Evolutionary conservation across 2,888 invertebrate species (phyloP).

Genomic region (Dicyrtomina minuta): DNA sequence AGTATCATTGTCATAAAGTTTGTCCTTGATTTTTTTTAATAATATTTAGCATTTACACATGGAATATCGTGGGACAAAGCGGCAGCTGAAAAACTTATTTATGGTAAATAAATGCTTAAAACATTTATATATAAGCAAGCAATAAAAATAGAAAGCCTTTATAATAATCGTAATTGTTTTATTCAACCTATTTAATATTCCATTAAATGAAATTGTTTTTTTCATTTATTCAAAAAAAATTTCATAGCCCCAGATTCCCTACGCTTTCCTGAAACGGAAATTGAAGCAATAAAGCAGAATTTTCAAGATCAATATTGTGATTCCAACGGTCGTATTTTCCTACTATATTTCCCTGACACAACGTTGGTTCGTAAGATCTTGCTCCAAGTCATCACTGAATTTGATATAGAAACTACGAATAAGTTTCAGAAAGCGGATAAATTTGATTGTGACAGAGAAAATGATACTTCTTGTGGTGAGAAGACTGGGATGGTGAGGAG

Average conservation of each 20-base stretch:
- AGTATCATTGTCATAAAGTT: background rate
- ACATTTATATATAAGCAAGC: background rate
- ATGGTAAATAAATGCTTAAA: too few species aligned
- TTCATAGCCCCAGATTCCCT: background rate
- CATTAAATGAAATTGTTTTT: constrained; percentile 6
- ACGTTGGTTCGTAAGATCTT: constrained; percentile 34
- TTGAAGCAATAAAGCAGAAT: constrained; percentile 12
- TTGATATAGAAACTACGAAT: constrained; percentile 27
- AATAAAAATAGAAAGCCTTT: background rate
- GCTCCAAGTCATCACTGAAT: constrained; percentile 20
- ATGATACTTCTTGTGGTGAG: background rate
- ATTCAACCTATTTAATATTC: too few species aligned
- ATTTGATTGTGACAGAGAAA: background rate
- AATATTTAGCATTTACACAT: constrained; percentile 30
- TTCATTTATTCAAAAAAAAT: background rate
- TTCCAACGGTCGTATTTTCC: constrained; percentile 22
- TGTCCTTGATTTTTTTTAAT: background rate
- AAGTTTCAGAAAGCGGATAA: constrained; percentile 12
- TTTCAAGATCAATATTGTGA: constrained; percentile 34
- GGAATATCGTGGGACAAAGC: constrained; percentile 46
- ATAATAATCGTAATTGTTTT: too few species aligned
- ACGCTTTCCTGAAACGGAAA: constrained; percentile 28
- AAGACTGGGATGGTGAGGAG: background rate
- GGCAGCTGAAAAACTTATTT: constrained; percentile 13
- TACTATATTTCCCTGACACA: constrained; percentile 37